Evolutionary conservation across 2,888 invertebrate species (phyloP).

Genomic region (Pherbina coryleti): DNA sequence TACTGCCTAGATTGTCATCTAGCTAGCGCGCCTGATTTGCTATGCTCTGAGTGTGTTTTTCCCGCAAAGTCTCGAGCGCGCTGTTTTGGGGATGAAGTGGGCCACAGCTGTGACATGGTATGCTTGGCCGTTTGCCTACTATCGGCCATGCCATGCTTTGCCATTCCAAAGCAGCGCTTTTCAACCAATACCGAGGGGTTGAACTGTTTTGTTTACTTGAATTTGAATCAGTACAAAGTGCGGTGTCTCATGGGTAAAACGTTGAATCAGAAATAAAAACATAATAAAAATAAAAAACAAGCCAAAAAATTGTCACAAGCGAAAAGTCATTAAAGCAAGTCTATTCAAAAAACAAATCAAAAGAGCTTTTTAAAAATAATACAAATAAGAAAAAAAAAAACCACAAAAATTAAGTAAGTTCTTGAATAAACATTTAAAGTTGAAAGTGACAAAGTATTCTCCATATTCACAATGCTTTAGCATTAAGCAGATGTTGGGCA

Average conservation of each 20-base stretch:
- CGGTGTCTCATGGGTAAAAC: constrained; percentile 57
- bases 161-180: constrained; percentile 45
- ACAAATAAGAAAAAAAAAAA: background rate
- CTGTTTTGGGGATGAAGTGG: constrained; percentile 38
- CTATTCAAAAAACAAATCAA: constrained; percentile 6
- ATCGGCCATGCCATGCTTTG: constrained; percentile 2
- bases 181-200: constrained; percentile 56
- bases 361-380: background rate
- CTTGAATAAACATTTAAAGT: background rate
- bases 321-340: constrained; percentile 14
- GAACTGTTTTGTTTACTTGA: constrained; percentile 63
- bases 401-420: constrained; percentile 23
- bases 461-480: background rate
- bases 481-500: constrained; percentile 1
- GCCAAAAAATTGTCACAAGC: constrained; percentile 37
- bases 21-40: too few species aligned
- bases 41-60: constrained; percentile 17
- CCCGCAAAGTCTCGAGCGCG: constrained; percentile 21
- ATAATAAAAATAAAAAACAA: constrained; percentile 46
- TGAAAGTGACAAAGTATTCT: background rate
- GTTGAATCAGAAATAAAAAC: constrained; percentile 50
- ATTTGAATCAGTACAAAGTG: constrained; percentile 59
- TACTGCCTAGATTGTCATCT: too few species aligned
- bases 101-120: too few species aligned
- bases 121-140: too few species aligned